These are phyloP conservation scores for Anarhynchus alexandrinus DNA, from an alignment of 2,113 vertebrate genomes.

Conservation along the genomic window DNA sequence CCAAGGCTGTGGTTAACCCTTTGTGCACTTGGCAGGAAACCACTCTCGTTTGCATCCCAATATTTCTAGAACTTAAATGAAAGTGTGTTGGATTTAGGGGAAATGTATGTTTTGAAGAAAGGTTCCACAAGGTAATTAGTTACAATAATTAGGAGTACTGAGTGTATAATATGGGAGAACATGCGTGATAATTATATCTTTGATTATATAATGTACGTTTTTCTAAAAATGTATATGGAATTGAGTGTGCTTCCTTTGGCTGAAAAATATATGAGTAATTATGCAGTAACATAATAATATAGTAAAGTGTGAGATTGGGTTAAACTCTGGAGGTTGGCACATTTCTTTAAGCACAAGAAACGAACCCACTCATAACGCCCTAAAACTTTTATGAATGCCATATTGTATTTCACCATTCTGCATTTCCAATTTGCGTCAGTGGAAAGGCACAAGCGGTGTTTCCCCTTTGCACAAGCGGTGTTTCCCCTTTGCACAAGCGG, in stretches of 20 bases:
- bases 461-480: neutral
- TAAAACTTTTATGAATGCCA: neutral
- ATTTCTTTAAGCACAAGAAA: neutral
- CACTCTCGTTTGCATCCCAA: fast-evolving
- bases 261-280: neutral
- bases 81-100: neutral
- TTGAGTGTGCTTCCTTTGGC: neutral
- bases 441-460: neutral
- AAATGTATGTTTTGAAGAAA: neutral
- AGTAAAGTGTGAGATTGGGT: neutral
- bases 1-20: neutral
- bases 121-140: neutral
- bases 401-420: neutral
- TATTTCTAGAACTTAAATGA: neutral
- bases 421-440: neutral
- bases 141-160: neutral
- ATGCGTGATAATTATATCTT: neutral
- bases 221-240: neutral
- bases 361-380: neutral
- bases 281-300: neutral
- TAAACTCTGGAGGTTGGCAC: neutral
- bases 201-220: neutral
- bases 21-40: neutral
- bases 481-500: neutral
- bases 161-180: neutral